Evolutionary conservation across 1,140 invertebrate genomes (phyloP).

Genomic region (Dinoponera quadriceps): DNA sequence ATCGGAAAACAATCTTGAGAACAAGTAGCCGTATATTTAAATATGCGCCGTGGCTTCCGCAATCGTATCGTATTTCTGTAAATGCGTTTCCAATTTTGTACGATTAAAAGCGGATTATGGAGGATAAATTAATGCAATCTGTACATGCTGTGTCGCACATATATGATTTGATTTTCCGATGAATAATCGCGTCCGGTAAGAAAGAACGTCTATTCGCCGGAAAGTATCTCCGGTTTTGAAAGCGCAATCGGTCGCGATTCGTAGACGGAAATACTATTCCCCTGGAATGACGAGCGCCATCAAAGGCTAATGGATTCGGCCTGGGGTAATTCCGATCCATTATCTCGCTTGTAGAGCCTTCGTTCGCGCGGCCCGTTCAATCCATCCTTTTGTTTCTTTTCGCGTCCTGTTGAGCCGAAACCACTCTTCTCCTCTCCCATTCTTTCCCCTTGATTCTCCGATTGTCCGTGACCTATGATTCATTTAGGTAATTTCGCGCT

Average conservation of each 20-base stretch:
- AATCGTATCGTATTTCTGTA: neutral
- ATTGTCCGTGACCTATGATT: constrained; percentile 44
- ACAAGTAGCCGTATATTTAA: constrained; percentile 12
- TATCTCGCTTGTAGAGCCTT: constrained; percentile 60
- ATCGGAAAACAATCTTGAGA: constrained; percentile 35
- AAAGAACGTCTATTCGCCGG: neutral
- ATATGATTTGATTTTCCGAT: neutral
- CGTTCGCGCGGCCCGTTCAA: constrained; percentile 31
- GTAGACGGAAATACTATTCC: constrained; percentile 57
- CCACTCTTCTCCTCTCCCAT: constrained; percentile 38
- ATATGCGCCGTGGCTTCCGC: neutral
- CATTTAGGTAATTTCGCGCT: constrained; percentile 40
- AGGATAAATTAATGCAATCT: neutral
- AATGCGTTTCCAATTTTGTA: neutral
- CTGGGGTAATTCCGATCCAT: constrained; percentile 61
- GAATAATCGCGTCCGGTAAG: neutral
- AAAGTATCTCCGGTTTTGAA: constrained; percentile 15
- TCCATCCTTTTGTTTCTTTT: constrained; percentile 55
- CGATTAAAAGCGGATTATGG: neutral
- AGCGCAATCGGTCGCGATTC: constrained; percentile 25
- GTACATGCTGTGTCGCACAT: neutral
- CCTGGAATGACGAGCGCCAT: constrained; percentile 53
- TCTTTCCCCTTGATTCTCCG: constrained; percentile 37
- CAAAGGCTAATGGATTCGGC: constrained; percentile 66
- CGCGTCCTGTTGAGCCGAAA: constrained; percentile 16